A percentile compares a stretch with the other conserved stretches of the same genome.
Evolutionary conservation across 2,797 vertebrate species (phyloP).

Genomic region (Protonibea diacanthus): DNA sequence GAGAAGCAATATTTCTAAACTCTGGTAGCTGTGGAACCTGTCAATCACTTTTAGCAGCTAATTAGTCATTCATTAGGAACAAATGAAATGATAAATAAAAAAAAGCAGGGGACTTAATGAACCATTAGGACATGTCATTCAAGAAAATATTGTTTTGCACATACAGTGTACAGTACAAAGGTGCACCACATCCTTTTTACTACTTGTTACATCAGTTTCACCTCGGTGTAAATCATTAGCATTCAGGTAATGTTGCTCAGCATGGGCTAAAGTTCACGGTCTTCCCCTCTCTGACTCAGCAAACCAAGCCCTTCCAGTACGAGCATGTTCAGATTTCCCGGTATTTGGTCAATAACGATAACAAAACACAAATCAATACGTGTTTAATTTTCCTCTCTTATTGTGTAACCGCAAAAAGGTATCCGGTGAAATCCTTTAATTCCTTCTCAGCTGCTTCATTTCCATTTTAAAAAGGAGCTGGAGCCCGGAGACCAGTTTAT

Average conservation of each 20-base stretch:
- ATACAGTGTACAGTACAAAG: neutral
- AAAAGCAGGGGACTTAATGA: conserved; percentile 40
- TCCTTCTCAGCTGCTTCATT: conserved; percentile 20
- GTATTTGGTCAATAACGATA: neutral
- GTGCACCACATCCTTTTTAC: neutral
- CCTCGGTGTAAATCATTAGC: conserved; percentile 70
- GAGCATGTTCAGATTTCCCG: neutral
- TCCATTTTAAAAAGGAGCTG: conserved; percentile 38
- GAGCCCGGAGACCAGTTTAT: conserved; percentile 38
- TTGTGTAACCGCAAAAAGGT: neutral
- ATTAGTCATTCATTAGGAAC: conserved; percentile 70
- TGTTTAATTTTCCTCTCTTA: neutral
- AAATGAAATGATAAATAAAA: conserved; percentile 60
- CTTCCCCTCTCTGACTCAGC: conserved; percentile 13
- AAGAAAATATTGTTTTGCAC: conserved; percentile 11
- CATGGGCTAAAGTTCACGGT: conserved; percentile 57
- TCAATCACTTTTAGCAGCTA: conserved; percentile 66
- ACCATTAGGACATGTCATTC: conserved; percentile 60
- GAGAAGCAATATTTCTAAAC: conserved; percentile 44
- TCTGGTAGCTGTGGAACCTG: conserved; percentile 44
- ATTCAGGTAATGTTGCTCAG: neutral
- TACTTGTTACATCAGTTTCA: neutral
- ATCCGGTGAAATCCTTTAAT: neutral
- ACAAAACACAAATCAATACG: neutral
- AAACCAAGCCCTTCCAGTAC: conserved; percentile 11